Evolutionary conservation across 2,113 vertebrate species (phyloP).

Genomic region (Paramisgurnus dabryanus): DNA sequence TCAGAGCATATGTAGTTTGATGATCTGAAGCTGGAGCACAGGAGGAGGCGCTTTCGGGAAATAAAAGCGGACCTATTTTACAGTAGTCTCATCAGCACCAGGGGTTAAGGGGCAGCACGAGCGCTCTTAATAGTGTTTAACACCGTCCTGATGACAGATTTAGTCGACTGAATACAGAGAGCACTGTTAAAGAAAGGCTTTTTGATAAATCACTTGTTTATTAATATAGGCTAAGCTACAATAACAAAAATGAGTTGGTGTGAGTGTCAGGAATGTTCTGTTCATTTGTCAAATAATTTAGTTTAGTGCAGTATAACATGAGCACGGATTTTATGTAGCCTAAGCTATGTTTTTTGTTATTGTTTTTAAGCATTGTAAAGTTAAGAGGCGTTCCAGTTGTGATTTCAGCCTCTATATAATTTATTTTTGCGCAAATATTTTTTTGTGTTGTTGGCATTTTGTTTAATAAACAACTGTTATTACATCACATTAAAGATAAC

Average conservation of each 20-base stretch:
- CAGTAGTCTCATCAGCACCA: conserved; percentile 84
- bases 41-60: conserved; percentile 68
- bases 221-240: background rate
- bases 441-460: too few species aligned
- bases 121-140: background rate
- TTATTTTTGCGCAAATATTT: too few species aligned
- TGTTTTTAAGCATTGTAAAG: too few species aligned
- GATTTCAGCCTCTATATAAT: too few species aligned
- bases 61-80: conserved; percentile 83
- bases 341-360: background rate
- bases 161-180: background rate
- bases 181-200: background rate
- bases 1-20: conserved; percentile 43
- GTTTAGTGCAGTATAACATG: conserved; percentile 46
- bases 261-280: too few species aligned
- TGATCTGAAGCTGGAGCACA: conserved; percentile 60
- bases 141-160: background rate
- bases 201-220: background rate
- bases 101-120: conserved; percentile 78
- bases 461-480: too few species aligned
- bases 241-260: too few species aligned
- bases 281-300: too few species aligned
- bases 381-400: too few species aligned
- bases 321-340: conserved; percentile 48
- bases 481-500: too few species aligned